Evolutionary conservation across 2,888 invertebrate species (phyloP), one percentile per base, ranked within the genome.

Genomic region (Taphrorychus bicolor): DNA sequence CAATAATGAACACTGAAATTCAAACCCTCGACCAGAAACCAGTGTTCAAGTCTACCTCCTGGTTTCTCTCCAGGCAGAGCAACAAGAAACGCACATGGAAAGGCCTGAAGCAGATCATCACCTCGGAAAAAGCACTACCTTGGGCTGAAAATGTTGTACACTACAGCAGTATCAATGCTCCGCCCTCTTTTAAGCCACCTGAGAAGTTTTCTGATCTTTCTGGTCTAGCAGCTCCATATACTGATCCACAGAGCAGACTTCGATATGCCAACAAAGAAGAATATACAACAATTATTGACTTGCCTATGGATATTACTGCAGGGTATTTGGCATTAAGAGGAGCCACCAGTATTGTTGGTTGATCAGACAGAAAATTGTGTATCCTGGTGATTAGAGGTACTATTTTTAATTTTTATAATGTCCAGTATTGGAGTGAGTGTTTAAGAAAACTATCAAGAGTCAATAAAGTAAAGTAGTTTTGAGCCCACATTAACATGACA

Each of bases 141-240:
- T 94, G 94, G 94, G 87, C 89, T 17, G 86, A 88, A 67, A 89
- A 91, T 77, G 88, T 89, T 58, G 88, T 94, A 62, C 87, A 92
- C 76, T 95, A 96, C 84, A 91, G 91, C 76, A 90, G 91, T 19
- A 90, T 97, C 71, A 95, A 95, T 82, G 94, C 95, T 21, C 95
- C 95, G 9, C 95, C 96, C 41, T 93, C 95, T 40, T 93, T 96
- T 78, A 90, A 89, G 78, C 97, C 97, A 3, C 89, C 93, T 0
- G 95, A 95, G 78, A 97, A 96, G 77, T 97, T 97, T 81, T 97
- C 96, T 0, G 97, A 97, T 79, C 90, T 97, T 70, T 95, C 95
- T 60, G 96, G 96, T 0, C 82, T 96, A 24, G 89, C 91, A 48
- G 89, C 95, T 19, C 91, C 91, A 11, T 97, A 97, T 77, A 91